Percentiles rank a stretch among this genome's conserved stretches.
Conservation (phyloP, 2,113 vertebrate genomes). For the Poecilia latipinna region DNA sequence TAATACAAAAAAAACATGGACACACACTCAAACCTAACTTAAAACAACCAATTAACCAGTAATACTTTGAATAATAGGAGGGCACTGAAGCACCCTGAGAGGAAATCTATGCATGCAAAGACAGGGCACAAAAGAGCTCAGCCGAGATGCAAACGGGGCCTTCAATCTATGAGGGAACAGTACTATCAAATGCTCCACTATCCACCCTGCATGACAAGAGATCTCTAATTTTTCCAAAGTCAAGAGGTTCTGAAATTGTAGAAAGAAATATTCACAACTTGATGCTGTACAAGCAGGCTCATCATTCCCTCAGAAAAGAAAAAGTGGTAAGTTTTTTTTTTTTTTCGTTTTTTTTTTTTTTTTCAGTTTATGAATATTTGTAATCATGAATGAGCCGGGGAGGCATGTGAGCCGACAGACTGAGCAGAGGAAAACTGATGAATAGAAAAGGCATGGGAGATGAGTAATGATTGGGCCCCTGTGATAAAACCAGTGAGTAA, state of each 20-base stretch:
- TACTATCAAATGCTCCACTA: neutral
- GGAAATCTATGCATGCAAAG: too few species aligned
- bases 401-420: conserved; percentile 13
- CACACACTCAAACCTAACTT: too few species aligned
- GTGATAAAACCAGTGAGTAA: conserved; percentile 43
- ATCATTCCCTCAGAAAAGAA: conserved; percentile 12
- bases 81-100: too few species aligned
- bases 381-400: conserved; percentile 21
- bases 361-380: conserved; percentile 20
- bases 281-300: conserved; percentile 9
- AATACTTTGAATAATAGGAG: too few species aligned
- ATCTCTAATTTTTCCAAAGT: neutral
- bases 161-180: too few species aligned
- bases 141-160: too few species aligned
- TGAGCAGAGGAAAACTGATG: neutral
- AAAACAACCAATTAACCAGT: too few species aligned
- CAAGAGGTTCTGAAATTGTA: neutral
- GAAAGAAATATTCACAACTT: neutral
- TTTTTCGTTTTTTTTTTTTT: neutral
- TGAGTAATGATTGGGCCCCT: conserved; percentile 18
- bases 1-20: too few species aligned
- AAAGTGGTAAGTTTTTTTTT: neutral
- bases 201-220: neutral
- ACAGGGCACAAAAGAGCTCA: too few species aligned
- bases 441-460: conserved; percentile 12